phyloP scores from a whole-genome alignment of 1,140 invertebrate species.

The Drosophila tropicalis region DNA sequence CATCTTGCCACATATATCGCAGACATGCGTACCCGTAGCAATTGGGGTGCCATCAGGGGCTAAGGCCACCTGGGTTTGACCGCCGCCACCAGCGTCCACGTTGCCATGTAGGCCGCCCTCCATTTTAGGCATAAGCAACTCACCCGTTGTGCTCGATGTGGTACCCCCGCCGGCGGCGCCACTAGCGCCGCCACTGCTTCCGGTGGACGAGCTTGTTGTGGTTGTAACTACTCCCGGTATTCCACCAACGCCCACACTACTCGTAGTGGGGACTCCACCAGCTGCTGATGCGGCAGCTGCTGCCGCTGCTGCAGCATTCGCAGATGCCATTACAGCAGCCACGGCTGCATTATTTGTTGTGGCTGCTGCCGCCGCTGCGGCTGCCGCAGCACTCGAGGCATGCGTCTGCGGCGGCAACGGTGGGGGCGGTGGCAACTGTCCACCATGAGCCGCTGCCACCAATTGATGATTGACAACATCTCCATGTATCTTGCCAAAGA shows the following conservation, averaged over 20 bases:
- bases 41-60: conserved; percentile 84
- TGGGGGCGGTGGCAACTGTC: conserved; percentile 68
- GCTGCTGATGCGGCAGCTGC: conserved; percentile 64
- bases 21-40: conserved; percentile 88
- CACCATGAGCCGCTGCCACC: conserved; percentile 69
- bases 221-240: conserved; percentile 43
- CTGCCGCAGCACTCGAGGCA: conserved; percentile 67
- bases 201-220: conserved; percentile 46
- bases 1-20: conserved; percentile 92
- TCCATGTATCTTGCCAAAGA: conserved; percentile 90
- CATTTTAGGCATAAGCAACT: conserved; percentile 85
- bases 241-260: conserved; percentile 36
- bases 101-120: conserved; percentile 84
- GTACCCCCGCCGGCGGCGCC: conserved; percentile 50
- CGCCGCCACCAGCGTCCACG: conserved; percentile 74
- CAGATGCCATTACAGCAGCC: conserved; percentile 74
- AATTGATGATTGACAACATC: conserved; percentile 85
- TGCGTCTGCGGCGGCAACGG: conserved; percentile 70
- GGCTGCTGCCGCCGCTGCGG: conserved; percentile 59
- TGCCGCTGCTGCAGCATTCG: conserved; percentile 67
- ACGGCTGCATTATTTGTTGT: conserved; percentile 76
- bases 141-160: conserved; percentile 61
- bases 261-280: conserved; percentile 23
- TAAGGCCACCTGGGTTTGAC: conserved; percentile 84
- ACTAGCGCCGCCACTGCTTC: conserved; percentile 37